A percentile compares a stretch with the other conserved stretches of the same genome.
These are phyloP conservation scores for Acipenser oxyrinchus DNA, from an alignment of 2,797 vertebrate species.

Conservation along the genomic window DNA sequence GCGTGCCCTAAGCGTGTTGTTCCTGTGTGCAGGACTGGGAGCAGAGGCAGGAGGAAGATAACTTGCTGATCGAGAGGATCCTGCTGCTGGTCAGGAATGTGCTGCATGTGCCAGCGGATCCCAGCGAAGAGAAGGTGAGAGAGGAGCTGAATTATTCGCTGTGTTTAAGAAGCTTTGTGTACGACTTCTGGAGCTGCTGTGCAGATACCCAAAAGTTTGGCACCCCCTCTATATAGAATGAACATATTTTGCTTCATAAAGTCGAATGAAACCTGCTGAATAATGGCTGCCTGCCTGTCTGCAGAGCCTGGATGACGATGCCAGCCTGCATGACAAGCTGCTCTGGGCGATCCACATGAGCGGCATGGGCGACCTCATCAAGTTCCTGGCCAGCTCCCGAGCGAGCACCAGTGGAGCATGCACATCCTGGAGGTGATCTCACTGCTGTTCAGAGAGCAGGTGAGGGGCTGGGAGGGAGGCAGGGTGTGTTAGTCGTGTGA, in stretches of 20 bases:
- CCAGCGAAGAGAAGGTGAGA: conserved; percentile 77
- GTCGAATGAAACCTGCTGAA: background rate
- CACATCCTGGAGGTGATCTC: conserved; percentile 89
- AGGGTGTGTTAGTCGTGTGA: too few species aligned
- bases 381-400: conserved; percentile 84
- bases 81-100: conserved; percentile 85
- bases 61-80: conserved; percentile 83
- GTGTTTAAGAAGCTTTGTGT: too few species aligned
- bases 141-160: background rate
- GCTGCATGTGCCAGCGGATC: conserved; percentile 79
- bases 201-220: too few species aligned
- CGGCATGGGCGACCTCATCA: conserved; percentile 86
- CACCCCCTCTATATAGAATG: too few species aligned
- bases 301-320: conserved; percentile 84
- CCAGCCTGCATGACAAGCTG: conserved; percentile 80
- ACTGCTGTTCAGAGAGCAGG: conserved; percentile 85
- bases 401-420: conserved; percentile 89
- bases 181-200: too few species aligned
- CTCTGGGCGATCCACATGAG: conserved; percentile 93
- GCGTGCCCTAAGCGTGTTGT: too few species aligned
- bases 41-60: conserved; percentile 88
- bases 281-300: background rate
- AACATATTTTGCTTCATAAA: too few species aligned
- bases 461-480: conserved; percentile 25
- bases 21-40: conserved; percentile 78